phyloP scores from a whole-genome alignment of 2,113 vertebrate species.

The Chaetops frenatus region DNA sequence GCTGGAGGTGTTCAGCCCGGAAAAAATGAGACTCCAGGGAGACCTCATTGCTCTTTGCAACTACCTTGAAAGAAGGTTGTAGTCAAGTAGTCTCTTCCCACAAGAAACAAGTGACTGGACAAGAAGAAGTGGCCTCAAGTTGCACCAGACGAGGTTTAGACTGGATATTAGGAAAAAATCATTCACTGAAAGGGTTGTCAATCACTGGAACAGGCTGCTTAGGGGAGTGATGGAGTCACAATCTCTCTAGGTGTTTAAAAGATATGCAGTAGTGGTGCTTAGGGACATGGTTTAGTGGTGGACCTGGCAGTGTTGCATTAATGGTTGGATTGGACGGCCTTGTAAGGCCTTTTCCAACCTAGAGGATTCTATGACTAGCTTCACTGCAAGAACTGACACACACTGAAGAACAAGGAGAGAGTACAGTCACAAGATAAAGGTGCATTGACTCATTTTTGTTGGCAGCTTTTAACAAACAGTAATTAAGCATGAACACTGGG shows the following conservation, averaged over 20 bases:
- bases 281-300: neutral
- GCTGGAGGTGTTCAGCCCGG: neutral
- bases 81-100: neutral
- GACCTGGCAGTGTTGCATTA: neutral
- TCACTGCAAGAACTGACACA: neutral
- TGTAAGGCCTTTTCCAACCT: neutral
- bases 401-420: neutral
- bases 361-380: neutral
- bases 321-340: neutral
- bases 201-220: neutral
- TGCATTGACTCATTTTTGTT: constrained; percentile 12
- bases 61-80: neutral
- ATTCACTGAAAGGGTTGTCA: neutral
- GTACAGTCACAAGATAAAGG: constrained; percentile 8
- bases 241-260: neutral
- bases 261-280: neutral
- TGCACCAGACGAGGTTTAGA: neutral
- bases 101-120: neutral
- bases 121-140: neutral
- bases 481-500: constrained; percentile 12
- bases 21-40: neutral
- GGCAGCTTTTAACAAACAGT: constrained; percentile 28
- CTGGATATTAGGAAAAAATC: neutral
- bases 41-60: neutral
- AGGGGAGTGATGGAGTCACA: neutral